These are phyloP conservation scores for Dryoscopus gambensis DNA, from an alignment of 2,113 vertebrate species.

Conservation along the genomic window DNA sequence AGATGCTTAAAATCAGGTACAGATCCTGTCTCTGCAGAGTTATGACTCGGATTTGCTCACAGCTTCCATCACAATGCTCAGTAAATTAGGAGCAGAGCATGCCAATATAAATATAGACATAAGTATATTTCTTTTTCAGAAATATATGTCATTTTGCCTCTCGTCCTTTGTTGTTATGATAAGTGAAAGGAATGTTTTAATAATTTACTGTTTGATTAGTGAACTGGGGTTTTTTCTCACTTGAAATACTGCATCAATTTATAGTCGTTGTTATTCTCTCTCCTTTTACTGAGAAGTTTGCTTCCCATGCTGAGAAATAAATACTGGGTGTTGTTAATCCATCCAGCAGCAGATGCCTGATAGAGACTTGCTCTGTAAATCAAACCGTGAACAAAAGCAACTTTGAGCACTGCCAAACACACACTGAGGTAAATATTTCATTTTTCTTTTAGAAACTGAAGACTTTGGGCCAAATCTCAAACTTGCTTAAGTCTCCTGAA, in stretches of 20 bases:
- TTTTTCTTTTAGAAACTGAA: background rate
- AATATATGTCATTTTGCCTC: background rate
- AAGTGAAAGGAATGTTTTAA: slow-evolving; percentile 14
- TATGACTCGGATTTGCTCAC: background rate
- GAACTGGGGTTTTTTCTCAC: background rate
- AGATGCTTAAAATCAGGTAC: background rate
- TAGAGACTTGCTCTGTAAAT: slow-evolving; percentile 21
- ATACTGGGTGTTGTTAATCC: slow-evolving; percentile 25
- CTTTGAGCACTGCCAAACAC: background rate
- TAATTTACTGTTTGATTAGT: background rate
- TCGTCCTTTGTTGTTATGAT: background rate
- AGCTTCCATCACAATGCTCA: background rate
- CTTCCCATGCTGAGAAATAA: slow-evolving; percentile 17
- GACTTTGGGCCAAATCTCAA: background rate
- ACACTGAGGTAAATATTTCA: background rate
- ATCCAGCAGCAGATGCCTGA: slow-evolving; percentile 49
- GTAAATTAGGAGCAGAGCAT: background rate
- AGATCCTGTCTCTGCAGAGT: background rate
- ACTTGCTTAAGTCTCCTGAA: background rate
- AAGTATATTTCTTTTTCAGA: background rate
- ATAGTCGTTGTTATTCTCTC: background rate
- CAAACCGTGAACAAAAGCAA: slow-evolving; percentile 33
- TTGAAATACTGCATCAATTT: slow-evolving; percentile 25
- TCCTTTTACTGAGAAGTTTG: background rate
- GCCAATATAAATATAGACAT: background rate